Percentiles rank a stretch among this genome's conserved stretches.
These are phyloP conservation scores for Sarcoramphus papa DNA, from an alignment of 2,797 vertebrate genomes.

Conservation along the genomic window DNA sequence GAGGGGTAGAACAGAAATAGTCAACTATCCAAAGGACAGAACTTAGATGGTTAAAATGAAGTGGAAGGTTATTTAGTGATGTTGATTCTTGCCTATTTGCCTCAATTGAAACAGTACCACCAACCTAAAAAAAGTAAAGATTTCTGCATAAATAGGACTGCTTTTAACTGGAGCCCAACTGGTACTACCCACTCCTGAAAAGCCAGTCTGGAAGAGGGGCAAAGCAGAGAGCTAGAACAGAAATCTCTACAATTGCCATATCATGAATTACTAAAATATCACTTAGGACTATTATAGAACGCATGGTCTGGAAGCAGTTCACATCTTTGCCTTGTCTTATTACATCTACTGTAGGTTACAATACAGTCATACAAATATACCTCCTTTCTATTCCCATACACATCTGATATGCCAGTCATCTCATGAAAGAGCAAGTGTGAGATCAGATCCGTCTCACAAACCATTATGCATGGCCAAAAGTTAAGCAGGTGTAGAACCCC, in stretches of 20 bases:
- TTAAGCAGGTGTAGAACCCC: neutral
- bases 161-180: neutral
- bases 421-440: neutral
- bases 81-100: neutral
- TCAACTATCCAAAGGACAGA: neutral
- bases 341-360: neutral
- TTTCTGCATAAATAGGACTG: neutral
- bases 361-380: neutral
- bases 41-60: neutral
- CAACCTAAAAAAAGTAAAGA: neutral
- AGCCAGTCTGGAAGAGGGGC: neutral
- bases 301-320: neutral
- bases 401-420: neutral
- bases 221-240: neutral
- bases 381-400: neutral
- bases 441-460: neutral
- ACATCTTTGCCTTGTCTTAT: neutral
- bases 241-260: neutral
- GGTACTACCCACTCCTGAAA: neutral
- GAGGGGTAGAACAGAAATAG: neutral
- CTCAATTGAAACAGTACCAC: neutral
- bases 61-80: neutral
- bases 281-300: neutral
- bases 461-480: neutral
- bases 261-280: neutral